Evolutionary conservation across 2,797 vertebrate genomes (phyloP).

Genomic region (Phyllotis vaccarum): DNA sequence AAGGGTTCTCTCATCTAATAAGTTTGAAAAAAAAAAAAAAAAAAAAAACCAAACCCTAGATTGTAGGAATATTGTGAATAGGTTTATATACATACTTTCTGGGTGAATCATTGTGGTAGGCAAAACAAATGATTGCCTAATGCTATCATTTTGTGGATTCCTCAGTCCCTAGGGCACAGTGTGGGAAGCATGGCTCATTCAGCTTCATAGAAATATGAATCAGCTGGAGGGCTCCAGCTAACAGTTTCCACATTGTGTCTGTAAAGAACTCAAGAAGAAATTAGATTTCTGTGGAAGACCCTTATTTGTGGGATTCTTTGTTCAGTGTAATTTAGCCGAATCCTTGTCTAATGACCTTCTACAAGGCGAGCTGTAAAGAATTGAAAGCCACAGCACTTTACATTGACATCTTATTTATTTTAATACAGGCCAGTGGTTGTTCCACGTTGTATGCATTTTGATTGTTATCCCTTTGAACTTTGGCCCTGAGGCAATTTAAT

Average conservation of each 20-base stretch:
- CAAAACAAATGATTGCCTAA: background rate
- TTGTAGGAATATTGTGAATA: constrained; percentile 24
- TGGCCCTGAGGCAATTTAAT: constrained; percentile 79
- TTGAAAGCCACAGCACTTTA: constrained; percentile 55
- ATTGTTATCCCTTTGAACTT: constrained; percentile 82
- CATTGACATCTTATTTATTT: constrained; percentile 79
- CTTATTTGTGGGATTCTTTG: constrained; percentile 63
- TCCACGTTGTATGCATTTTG: constrained; percentile 65
- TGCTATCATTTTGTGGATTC: constrained; percentile 23
- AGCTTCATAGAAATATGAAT: constrained; percentile 49
- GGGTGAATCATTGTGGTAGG: constrained; percentile 9
- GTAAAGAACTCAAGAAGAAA: constrained; percentile 58
- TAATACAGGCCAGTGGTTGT: constrained; percentile 73
- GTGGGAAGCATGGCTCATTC: constrained; percentile 54
- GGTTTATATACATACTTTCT: constrained; percentile 37
- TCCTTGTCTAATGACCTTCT: constrained; percentile 66
- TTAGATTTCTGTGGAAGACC: constrained; percentile 48
- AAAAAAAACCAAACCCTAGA: background rate
- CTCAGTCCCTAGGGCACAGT: constrained; percentile 20
- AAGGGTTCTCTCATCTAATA: constrained; percentile 1
- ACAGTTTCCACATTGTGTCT: constrained; percentile 71
- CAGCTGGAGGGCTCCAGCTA: constrained; percentile 45
- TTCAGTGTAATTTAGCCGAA: constrained; percentile 50
- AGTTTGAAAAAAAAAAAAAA: background rate
- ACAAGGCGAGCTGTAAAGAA: constrained; percentile 49